phyloP scores from a whole-genome alignment of 2,888 invertebrate species.

The Rhagonycha lutea region DNA sequence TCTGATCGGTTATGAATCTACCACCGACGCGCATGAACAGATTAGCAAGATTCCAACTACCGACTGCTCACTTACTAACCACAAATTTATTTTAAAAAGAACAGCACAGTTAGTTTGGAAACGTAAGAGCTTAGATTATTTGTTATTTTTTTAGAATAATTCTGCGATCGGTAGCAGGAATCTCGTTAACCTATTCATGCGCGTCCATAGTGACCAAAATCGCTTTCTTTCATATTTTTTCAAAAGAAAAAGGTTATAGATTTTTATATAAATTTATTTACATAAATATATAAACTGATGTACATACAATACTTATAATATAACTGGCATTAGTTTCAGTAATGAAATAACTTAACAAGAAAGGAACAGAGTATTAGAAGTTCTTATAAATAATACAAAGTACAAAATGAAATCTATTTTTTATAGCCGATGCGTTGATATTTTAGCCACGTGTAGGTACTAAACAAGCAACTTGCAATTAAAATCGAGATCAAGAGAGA shows the following conservation, averaged over 20 bases:
- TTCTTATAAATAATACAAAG: slow-evolving; percentile 8
- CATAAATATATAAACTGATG: slow-evolving; percentile 19
- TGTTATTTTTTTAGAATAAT: too few relatives aligned
- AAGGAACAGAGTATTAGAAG: slow-evolving; percentile 17
- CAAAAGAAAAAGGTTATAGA: background rate
- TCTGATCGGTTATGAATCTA: too few relatives aligned
- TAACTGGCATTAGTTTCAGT: slow-evolving; percentile 11
- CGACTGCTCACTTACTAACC: too few relatives aligned
- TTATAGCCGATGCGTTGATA: slow-evolving; percentile 44
- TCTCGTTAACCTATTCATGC: too few relatives aligned
- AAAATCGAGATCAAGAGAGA: slow-evolving; percentile 64
- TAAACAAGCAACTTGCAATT: slow-evolving; percentile 60
- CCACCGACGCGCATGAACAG: too few relatives aligned
- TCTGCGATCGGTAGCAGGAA: too few relatives aligned
- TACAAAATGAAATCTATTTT: slow-evolving; percentile 8
- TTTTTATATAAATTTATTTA: slow-evolving; percentile 25
- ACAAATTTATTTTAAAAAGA: too few relatives aligned
- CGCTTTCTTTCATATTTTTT: too few relatives aligned
- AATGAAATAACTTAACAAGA: slow-evolving; percentile 26
- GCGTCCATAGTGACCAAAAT: too few relatives aligned
- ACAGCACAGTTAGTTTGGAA: too few relatives aligned
- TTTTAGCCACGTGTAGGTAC: slow-evolving; percentile 60
- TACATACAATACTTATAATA: slow-evolving; percentile 15
- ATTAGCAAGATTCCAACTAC: too few relatives aligned
- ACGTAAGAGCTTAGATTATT: too few relatives aligned